These are phyloP conservation scores for Nymphalis urticae DNA, from an alignment of 2,888 invertebrate genomes.

Conservation along the genomic window DNA sequence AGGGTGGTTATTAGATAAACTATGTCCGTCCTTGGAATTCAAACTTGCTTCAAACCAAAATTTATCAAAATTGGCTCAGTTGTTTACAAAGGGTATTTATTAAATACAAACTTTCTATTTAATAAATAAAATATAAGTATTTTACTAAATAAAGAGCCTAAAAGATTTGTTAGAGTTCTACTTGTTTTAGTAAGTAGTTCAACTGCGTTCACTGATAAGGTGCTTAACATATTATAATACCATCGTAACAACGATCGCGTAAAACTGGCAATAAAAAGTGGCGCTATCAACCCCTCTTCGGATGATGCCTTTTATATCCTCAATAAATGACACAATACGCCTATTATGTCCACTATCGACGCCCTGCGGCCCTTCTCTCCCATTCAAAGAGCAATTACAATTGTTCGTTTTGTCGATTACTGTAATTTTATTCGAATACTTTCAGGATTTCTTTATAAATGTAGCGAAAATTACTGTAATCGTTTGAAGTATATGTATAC, in stretches of 20 bases:
- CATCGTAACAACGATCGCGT: constrained; percentile 10
- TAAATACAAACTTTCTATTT: no score
- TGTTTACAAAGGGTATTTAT: no score
- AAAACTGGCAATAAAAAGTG: constrained; percentile 7
- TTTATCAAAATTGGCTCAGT: no score
- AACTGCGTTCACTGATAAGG: background rate
- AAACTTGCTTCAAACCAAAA: no score
- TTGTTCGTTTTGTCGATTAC: background rate
- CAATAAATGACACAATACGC: constrained; percentile 8
- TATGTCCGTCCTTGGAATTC: no score
- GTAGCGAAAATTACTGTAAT: background rate
- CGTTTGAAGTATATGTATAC: no score
- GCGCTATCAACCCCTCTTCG: constrained; percentile 14
- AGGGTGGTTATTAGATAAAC: no score
- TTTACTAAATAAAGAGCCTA: no score
- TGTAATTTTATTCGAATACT: no score
- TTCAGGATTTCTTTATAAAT: background rate
- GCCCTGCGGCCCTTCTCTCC: background rate
- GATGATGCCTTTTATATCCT: constrained; percentile 16
- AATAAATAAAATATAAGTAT: no score
- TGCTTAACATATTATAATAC: background rate
- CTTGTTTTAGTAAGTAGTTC: background rate
- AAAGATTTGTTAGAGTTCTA: no score
- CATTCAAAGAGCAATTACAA: background rate
- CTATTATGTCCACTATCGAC: background rate